A percentile compares a stretch with the other conserved stretches of the same genome.
phyloP scores from a whole-genome alignment of 2,797 vertebrate genomes.

The Lagodon rhomboides region DNA sequence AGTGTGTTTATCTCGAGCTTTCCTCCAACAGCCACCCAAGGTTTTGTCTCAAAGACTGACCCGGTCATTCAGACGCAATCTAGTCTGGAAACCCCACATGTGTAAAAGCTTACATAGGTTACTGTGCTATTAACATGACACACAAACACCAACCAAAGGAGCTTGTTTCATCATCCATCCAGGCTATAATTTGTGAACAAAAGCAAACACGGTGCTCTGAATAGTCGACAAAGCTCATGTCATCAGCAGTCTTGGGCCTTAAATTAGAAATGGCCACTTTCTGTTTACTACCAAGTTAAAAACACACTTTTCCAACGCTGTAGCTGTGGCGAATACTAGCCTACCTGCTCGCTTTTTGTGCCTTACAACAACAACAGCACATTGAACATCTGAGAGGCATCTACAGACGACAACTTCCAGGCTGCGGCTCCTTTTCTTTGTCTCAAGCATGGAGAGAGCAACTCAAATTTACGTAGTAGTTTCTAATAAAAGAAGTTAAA shows the following conservation, averaged over 20 bases:
- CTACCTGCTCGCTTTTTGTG: conserved; percentile 86
- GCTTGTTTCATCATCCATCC: conserved; percentile 16
- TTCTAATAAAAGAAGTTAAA: conserved; percentile 14
- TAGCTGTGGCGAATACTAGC: conserved; percentile 50
- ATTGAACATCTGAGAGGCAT: conserved; percentile 86
- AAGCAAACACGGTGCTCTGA: conserved; percentile 41
- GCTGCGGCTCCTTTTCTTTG: conserved; percentile 51
- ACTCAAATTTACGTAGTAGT: background rate
- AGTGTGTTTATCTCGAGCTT: conserved; percentile 52
- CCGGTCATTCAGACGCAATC: background rate
- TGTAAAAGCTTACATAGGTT: background rate
- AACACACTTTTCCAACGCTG: conserved; percentile 22
- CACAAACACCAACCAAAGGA: conserved; percentile 39
- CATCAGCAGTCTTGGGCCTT: conserved; percentile 29
- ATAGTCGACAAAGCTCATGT: conserved; percentile 35
- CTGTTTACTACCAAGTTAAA: conserved; percentile 41
- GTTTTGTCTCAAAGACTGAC: conserved; percentile 29
- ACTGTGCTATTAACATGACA: conserved; percentile 26
- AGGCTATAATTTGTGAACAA: conserved; percentile 54
- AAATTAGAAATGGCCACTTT: conserved; percentile 43
- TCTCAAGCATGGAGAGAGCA: conserved; percentile 52
- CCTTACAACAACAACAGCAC: conserved; percentile 83
- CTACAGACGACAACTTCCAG: conserved; percentile 65
- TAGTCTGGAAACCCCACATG: background rate
- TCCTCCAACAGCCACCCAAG: conserved; percentile 28